phyloP scores from a whole-genome alignment of 1,140 invertebrate genomes.

The Pinna nobilis region DNA sequence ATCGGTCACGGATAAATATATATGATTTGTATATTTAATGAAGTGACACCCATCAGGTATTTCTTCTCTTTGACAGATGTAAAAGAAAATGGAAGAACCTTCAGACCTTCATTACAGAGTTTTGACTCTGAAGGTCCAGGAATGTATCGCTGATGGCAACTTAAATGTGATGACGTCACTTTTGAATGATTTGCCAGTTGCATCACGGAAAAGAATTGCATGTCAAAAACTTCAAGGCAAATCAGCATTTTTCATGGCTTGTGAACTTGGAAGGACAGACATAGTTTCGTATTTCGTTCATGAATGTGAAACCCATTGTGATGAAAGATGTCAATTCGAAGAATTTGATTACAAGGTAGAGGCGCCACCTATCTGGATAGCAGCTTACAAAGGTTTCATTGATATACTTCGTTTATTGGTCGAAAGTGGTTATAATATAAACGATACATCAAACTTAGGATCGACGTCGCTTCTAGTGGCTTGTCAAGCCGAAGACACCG shows the following conservation, averaged over 20 bases:
- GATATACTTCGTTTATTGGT: slow-evolving; percentile 21
- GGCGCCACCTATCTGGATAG: slow-evolving; percentile 23
- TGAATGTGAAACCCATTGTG: slow-evolving; percentile 16
- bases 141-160: slow-evolving; percentile 17
- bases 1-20: not conserved
- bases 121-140: slow-evolving; percentile 7
- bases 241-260: slow-evolving; percentile 25
- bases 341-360: not conserved
- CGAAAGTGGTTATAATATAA: slow-evolving; percentile 18
- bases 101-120: slow-evolving; percentile 18
- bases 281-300: slow-evolving; percentile 16
- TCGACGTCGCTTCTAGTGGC: slow-evolving; percentile 24
- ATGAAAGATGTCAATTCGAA: slow-evolving; percentile 1
- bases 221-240: slow-evolving; percentile 22
- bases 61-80: not conserved
- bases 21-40: not conserved
- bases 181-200: not conserved
- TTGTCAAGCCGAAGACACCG: slow-evolving; percentile 8
- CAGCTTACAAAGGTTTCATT: not conserved
- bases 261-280: slow-evolving; percentile 10
- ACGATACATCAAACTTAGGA: slow-evolving; percentile 1
- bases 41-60: not conserved
- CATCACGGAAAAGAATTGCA: slow-evolving; percentile 6
- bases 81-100: slow-evolving; percentile 1
- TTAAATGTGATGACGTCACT: not conserved